A percentile compares a stretch with the other conserved stretches of the same genome.
These are phyloP conservation scores for Gnatocerus cornutus DNA, from an alignment of 2,888 invertebrate genomes.

Conservation along the genomic window DNA sequence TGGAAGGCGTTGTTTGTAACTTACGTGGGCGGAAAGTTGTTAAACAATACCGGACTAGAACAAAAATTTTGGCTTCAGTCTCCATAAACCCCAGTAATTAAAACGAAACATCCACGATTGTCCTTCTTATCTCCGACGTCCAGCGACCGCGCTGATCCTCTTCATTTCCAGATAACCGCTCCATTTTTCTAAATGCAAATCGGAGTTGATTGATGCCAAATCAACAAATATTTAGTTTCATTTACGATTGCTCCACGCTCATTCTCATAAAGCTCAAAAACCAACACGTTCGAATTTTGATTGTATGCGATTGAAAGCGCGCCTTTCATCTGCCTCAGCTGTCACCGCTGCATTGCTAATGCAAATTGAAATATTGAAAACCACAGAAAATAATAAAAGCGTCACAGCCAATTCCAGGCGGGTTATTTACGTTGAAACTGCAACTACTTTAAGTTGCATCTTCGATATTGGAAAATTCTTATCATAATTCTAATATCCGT, in stretches of 20 bases:
- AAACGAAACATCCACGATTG: slow-evolving; percentile 24
- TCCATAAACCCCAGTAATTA: slow-evolving; percentile 12
- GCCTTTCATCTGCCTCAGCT: slow-evolving; percentile 17
- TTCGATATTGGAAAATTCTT: slow-evolving; percentile 28
- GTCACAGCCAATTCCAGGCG: slow-evolving; percentile 15
- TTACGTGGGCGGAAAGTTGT: background rate
- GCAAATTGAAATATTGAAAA: slow-evolving; percentile 17
- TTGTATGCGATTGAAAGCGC: slow-evolving; percentile 12
- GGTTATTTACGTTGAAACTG: slow-evolving; percentile 11
- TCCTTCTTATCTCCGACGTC: slow-evolving; percentile 16
- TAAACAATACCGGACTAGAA: background rate
- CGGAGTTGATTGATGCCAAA: slow-evolving; percentile 32
- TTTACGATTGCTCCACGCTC: slow-evolving; percentile 13
- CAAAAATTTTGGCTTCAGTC: background rate
- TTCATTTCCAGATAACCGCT: slow-evolving; percentile 7
- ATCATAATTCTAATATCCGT: slow-evolving; percentile 61
- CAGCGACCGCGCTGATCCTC: slow-evolving; percentile 18
- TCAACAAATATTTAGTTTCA: slow-evolving; percentile 39
- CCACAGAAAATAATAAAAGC: slow-evolving; percentile 23
- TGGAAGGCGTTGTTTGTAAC: slow-evolving; percentile 1
- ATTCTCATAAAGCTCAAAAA: slow-evolving; percentile 30
- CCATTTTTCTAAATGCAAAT: slow-evolving; percentile 24
- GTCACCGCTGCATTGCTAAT: slow-evolving; percentile 16
- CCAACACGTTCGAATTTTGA: slow-evolving; percentile 30
- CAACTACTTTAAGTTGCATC: slow-evolving; percentile 5